phyloP scores from a whole-genome alignment of 2,797 vertebrate species.

The Scolopax bukidnonensis region DNA sequence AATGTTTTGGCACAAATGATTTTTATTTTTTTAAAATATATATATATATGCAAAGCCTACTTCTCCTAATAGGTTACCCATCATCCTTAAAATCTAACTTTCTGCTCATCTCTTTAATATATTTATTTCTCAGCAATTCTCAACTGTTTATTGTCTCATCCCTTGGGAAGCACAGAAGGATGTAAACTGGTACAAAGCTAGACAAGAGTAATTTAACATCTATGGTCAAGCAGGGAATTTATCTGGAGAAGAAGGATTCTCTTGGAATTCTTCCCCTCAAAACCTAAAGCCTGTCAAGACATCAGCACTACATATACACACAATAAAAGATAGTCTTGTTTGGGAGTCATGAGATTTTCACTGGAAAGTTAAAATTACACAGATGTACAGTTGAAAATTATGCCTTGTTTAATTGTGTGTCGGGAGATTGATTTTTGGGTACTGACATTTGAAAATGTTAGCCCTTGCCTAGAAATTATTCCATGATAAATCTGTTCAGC shows the following conservation, averaged over 20 bases:
- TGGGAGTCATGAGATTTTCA: background rate
- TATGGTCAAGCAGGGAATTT: background rate
- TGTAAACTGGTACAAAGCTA: background rate
- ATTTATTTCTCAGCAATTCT: background rate
- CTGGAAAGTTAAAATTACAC: background rate
- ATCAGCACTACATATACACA: background rate
- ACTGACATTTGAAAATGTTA: slow-evolving; percentile 64
- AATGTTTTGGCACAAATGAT: background rate
- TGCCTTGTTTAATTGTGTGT: background rate
- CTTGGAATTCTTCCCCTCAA: background rate
- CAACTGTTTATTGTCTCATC: background rate
- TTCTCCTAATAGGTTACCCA: background rate
- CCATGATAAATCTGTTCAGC: slow-evolving; percentile 61
- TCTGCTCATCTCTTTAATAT: background rate
- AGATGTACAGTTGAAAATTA: slow-evolving; percentile 35
- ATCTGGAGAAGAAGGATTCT: background rate
- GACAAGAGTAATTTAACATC: background rate
- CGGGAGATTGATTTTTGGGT: slow-evolving; percentile 23
- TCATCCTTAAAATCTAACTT: background rate
- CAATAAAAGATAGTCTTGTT: background rate
- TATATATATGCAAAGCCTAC: background rate
- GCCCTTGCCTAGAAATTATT: slow-evolving; percentile 51
- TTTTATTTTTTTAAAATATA: background rate
- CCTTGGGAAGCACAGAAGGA: background rate
- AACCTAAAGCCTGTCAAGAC: background rate